Conservation (phyloP, 1,140 invertebrate species). For the Acyrthosiphon pisum region DNA sequence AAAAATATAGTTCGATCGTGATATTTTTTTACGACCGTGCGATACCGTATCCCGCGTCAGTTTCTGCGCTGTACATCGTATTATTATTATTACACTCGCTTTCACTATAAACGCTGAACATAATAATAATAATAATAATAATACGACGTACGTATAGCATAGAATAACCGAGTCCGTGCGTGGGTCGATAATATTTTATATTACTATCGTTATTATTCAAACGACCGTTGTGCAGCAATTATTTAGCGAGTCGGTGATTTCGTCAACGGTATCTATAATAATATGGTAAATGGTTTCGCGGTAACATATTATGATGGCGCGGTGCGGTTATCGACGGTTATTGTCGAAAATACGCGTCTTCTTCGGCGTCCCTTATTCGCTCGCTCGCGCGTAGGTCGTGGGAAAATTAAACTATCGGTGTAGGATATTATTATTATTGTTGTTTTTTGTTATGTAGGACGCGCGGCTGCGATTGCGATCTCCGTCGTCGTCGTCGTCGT, state of each 20-base stretch:
- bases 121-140: not conserved
- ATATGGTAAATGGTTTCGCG: no score
- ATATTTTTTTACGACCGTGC: not conserved
- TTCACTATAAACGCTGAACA: not conserved
- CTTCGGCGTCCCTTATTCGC: not conserved
- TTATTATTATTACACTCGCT: not conserved
- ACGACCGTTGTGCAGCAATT: no score
- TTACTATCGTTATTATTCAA: not conserved
- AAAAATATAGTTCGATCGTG: not conserved
- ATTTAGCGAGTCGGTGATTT: not conserved
- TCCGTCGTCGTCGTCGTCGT: not conserved
- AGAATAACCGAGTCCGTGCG: not conserved
- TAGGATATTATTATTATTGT: not conserved
- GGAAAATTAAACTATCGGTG: not conserved
- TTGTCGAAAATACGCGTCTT: not conserved
- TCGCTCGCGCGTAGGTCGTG: not conserved
- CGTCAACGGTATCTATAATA: not conserved
- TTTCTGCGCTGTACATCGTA: not conserved
- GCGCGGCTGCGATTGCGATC: constrained; percentile 41
- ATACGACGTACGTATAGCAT: not conserved
- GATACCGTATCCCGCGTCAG: not conserved
- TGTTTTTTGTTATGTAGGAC: constrained; percentile 37
- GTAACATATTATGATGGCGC: no score
- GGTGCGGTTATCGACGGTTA: not conserved
- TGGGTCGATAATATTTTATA: not conserved